phyloP scores from a whole-genome alignment of 1,140 invertebrate genomes.

The Polyergus mexicanus region DNA sequence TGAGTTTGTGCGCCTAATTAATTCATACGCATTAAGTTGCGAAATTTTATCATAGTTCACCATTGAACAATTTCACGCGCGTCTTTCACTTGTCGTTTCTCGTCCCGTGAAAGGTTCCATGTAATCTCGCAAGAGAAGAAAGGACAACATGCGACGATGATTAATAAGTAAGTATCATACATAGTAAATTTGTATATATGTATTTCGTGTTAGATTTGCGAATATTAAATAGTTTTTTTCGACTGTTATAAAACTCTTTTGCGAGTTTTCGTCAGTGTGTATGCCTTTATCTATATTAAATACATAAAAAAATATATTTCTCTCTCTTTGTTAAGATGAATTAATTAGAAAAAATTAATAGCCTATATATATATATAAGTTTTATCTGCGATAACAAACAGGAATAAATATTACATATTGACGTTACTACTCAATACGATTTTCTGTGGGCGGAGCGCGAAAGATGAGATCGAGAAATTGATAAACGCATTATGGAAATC shows the following conservation, averaged over 20 bases:
- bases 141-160: not conserved
- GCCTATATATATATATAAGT: not conserved
- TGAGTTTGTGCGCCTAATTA: slow-evolving; percentile 46
- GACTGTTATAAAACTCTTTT: not conserved
- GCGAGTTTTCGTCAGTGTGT: not conserved
- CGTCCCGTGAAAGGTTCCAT: not conserved
- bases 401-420: slow-evolving; percentile 63
- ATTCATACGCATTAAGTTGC: not conserved
- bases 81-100: not conserved
- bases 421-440: slow-evolving; percentile 68
- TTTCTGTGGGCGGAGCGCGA: slow-evolving; percentile 65
- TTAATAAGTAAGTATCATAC: slow-evolving; percentile 46
- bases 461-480: slow-evolving; percentile 67
- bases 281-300: not conserved
- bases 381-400: slow-evolving; percentile 3
- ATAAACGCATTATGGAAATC: slow-evolving; percentile 70
- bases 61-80: slow-evolving; percentile 2
- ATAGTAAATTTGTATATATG: too few species aligned
- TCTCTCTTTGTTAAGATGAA: not conserved
- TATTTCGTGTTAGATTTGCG: slow-evolving; percentile 14
- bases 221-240: not conserved
- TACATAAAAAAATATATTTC: not conserved
- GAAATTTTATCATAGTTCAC: slow-evolving; percentile 1
- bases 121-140: slow-evolving; percentile 5
- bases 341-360: not conserved